phyloP scores from a whole-genome alignment of 2,113 vertebrate genomes.

The Corvus cornix region DNA sequence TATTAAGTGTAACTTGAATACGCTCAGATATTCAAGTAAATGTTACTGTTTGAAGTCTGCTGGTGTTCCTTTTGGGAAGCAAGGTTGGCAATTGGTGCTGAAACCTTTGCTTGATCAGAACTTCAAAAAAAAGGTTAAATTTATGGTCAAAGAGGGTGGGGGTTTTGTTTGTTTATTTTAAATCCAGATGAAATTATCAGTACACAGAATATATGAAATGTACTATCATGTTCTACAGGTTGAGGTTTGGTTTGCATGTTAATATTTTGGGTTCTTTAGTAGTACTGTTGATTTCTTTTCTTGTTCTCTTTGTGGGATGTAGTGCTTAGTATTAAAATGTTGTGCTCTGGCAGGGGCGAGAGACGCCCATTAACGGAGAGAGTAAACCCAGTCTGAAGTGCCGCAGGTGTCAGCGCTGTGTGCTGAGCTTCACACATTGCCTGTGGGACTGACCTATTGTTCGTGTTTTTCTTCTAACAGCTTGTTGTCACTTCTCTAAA shows the following conservation, averaged over 20 bases:
- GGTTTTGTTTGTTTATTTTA: accelerated
- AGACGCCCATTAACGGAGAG: not conserved
- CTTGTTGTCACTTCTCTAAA: slow-evolving; percentile 27
- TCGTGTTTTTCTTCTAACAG: slow-evolving; percentile 32
- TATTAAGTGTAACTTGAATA: not conserved
- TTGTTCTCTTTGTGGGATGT: not conserved
- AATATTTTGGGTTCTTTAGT: not conserved
- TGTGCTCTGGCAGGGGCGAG: not conserved
- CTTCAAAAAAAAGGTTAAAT: not conserved
- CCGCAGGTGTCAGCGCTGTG: not conserved
- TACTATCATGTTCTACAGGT: not conserved
- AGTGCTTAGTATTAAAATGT: not conserved
- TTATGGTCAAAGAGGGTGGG: not conserved
- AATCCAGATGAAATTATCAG: not conserved
- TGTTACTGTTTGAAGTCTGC: not conserved
- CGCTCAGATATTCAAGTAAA: not conserved
- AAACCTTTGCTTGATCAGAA: not conserved
- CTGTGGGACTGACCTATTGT: slow-evolving; percentile 23
- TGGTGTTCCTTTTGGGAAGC: not conserved
- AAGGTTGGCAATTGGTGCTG: not conserved
- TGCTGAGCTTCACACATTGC: not conserved
- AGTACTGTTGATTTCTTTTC: not conserved
- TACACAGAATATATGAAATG: not conserved
- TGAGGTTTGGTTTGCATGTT: not conserved
- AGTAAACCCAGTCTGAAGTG: not conserved